phyloP scores from a whole-genome alignment of 2,797 vertebrate genomes.

The Sitta carolinensis region DNA sequence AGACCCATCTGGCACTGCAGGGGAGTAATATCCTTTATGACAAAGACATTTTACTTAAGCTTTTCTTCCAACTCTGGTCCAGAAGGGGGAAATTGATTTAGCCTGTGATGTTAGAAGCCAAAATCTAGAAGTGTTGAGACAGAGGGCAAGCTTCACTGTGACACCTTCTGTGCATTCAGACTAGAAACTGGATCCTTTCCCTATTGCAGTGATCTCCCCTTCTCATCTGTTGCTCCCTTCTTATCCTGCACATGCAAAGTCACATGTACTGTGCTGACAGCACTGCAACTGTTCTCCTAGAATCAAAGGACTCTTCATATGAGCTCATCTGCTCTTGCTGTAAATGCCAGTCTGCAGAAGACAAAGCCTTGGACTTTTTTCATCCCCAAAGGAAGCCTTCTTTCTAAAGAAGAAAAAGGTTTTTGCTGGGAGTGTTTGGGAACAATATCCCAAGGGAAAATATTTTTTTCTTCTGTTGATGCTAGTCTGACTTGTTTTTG shows the following conservation, averaged over 20 bases:
- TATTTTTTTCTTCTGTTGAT: slow-evolving; percentile 6
- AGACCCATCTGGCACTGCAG: slow-evolving; percentile 7
- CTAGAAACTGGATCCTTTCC: slow-evolving; percentile 17
- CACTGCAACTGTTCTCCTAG: slow-evolving; percentile 64
- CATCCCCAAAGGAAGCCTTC: slow-evolving; percentile 32
- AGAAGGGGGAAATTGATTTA: slow-evolving; percentile 42
- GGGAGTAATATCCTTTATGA: slow-evolving; percentile 39
- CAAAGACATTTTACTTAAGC: slow-evolving; percentile 43
- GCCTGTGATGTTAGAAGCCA: slow-evolving; percentile 4
- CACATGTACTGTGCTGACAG: slow-evolving; percentile 54
- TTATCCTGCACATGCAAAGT: not conserved
- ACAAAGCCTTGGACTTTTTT: slow-evolving; percentile 36
- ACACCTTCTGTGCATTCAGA: slow-evolving; percentile 12
- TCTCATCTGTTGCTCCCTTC: slow-evolving; percentile 38
- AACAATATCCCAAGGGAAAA: slow-evolving; percentile 44
- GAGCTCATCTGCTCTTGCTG: slow-evolving; percentile 29
- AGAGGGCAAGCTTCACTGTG: not conserved
- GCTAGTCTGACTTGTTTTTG: slow-evolving; percentile 19
- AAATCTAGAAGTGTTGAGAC: slow-evolving; percentile 16
- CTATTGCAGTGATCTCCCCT: slow-evolving; percentile 24
- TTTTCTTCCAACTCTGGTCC: slow-evolving; percentile 23
- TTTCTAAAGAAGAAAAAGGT: slow-evolving; percentile 56
- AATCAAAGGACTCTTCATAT: slow-evolving; percentile 65
- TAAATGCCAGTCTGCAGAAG: slow-evolving; percentile 57
- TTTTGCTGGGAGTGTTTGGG: slow-evolving; percentile 42